Base-by-base conservation (phyloP, 2,113 vertebrate species). In the Panurus biarmicus region DNA sequence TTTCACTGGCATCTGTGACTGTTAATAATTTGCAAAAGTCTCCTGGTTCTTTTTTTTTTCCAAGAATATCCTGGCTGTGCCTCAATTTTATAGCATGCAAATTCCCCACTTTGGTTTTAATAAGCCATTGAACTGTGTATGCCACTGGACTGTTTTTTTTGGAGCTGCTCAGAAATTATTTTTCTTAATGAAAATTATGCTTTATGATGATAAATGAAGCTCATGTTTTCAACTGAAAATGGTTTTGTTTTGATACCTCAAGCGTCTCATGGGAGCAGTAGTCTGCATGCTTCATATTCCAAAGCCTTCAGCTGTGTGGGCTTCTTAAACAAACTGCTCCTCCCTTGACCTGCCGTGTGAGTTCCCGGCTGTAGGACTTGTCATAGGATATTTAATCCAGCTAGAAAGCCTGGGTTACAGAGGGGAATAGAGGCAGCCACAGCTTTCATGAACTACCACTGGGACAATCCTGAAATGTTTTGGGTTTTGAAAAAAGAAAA, bases 121-220 rank as follows among this genome's bases (percentile, higher is more conserved):
- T 94, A 89, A 94, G 94, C 95, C 70, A 78, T 93, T 96, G 91
- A 96, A 94, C 93, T 95, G 82, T 88, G 85, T 83, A 60, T 85
- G 93, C 88, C 87, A 93, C 87, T 60, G 40, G 64, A 64, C 85
- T 95, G 93, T 93, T 97, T 85, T 57, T 90, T 91, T 95, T 96
- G 92, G 87, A 96, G 65, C 72, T 47, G 85, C 85, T 83, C 56
- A 73, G 85, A 93, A 95, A 88, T 95, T 64, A 88, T 91, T 95
- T 86, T 95, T 94, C 91, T 86, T 94, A 95, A 95, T 95, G 89
- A 94, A 94, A 94, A 91, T 91, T 66, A 60, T 64, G 69, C 28
- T 54, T 91, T 84, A 71, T 91, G 85, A 91, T 93, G 93, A 95
- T 80, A 93, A 91, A 83, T 64, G 51, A 91, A 90, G 64, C 51